Evolutionary conservation across 2,797 vertebrate species (phyloP), one percentile per base, ranked within the genome.

Genomic region (Pseudomugil tenellus): DNA sequence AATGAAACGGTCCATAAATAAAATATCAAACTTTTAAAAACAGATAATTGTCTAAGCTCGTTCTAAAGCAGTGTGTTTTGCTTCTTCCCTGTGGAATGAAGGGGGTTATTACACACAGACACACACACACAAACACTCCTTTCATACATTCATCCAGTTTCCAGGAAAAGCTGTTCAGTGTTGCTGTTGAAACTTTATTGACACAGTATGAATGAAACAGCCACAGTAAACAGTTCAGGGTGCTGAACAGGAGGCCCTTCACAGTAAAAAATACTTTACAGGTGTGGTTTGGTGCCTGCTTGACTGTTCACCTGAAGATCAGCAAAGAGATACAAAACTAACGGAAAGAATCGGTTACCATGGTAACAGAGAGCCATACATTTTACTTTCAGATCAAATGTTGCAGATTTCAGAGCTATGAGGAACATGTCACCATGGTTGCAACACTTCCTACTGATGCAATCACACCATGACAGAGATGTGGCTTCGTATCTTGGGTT

Each of bases 161-260:
- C 39, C 46, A 31, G 9, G 29, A 11, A 70, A 43, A 62, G 51
- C 35, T 19, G 0, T 28, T 35, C n/a, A 39, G 60, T 32, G 12
- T 29, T 10, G 31, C 67, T 59, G 58, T 72, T 77, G 52, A 60
- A 79, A 11, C 58, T 70, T 77, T 84, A 65, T 77, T 79, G 64
- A 78, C 79, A 76, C 31, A 55, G 74, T 29, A 48, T 61, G 21
- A 29, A 31, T 55, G 39, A 61, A 3, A 62, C 55, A 58, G n/a
- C 58, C 46, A 3, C 2, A 35, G 14, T 2, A 13, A 37, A 63
- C 5, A 58, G 23, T 23, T 10, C 51, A 35, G 0, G 19, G 17
- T 17, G 19, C 51, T 25, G 0, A 8, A 81, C 57, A 78, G 61
- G 39, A 6, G 26, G 58, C 70, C 13, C 6, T 64, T 79, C 43